phyloP scores from a whole-genome alignment of 2,888 invertebrate genomes.

The Mayetiola destructor region DNA sequence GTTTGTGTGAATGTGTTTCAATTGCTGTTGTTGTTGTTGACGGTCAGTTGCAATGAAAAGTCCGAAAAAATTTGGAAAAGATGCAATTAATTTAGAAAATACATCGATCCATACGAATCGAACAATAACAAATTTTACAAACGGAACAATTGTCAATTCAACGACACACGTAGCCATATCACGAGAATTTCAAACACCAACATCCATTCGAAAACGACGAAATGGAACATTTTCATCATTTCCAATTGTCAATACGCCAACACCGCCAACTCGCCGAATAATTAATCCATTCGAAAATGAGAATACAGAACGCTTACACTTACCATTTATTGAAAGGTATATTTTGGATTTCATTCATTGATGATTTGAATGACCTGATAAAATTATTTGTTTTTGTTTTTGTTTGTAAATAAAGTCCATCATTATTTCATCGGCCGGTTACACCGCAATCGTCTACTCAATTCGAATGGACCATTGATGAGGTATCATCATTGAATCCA shows the following conservation, averaged over 20 bases:
- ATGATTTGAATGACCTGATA: background rate
- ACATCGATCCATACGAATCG: background rate
- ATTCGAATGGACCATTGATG: conserved; percentile 54
- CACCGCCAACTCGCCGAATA: conserved; percentile 44
- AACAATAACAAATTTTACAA: background rate
- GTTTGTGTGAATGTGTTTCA: background rate
- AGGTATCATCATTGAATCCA: conserved; percentile 47
- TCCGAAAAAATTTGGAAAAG: background rate
- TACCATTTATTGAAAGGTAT: conserved; percentile 51
- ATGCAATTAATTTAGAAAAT: conserved; percentile 2
- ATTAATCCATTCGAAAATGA: conserved; percentile 49
- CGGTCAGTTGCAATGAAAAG: background rate
- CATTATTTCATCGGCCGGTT: conserved; percentile 29
- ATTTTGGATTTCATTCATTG: conserved; percentile 15
- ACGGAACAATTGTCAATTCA: background rate
- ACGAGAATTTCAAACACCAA: conserved; percentile 14
- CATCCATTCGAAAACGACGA: conserved; percentile 8
- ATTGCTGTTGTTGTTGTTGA: background rate
- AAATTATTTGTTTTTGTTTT: conserved; percentile 12
- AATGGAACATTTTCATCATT: conserved; percentile 22
- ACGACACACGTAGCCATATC: conserved; percentile 10
- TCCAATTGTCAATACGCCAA: conserved; percentile 24
- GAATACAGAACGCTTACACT: conserved; percentile 43
- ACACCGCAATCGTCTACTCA: conserved; percentile 34
- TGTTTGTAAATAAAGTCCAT: conserved; percentile 25